These are phyloP conservation scores for Cherax quadricarinatus DNA, from an alignment of 1,140 invertebrate species.

Conservation along the genomic window DNA sequence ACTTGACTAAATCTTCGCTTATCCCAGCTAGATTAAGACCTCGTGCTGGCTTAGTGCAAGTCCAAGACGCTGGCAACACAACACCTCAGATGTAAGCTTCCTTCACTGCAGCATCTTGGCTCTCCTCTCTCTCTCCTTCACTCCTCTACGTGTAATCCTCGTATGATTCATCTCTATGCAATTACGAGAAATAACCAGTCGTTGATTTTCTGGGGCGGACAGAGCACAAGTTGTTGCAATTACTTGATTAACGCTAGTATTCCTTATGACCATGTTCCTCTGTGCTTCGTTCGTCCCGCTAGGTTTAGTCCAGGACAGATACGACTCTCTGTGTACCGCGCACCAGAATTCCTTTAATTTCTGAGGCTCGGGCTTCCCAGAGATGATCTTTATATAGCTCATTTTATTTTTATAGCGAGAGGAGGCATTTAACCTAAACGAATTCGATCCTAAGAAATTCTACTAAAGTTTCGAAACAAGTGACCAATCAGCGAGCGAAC, in stretches of 20 bases:
- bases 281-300: constrained; percentile 28
- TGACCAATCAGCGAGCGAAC: constrained; percentile 72
- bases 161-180: constrained; percentile 63
- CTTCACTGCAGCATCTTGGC: background rate
- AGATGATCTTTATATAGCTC: constrained; percentile 36
- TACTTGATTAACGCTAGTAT: constrained; percentile 70
- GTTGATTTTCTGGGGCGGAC: constrained; percentile 68
- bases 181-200: constrained; percentile 68
- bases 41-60: constrained; percentile 13
- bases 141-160: background rate
- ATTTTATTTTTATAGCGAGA: constrained; percentile 1
- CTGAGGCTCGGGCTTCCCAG: constrained; percentile 6
- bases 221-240: constrained; percentile 68
- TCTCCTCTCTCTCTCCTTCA: constrained; percentile 20
- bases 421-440: constrained; percentile 33
- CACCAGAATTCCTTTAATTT: constrained; percentile 34
- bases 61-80: background rate
- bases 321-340: background rate
- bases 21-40: constrained; percentile 44
- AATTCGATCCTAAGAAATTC: constrained; percentile 66
- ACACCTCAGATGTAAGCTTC: background rate
- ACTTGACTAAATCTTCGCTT: constrained; percentile 55
- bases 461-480: constrained; percentile 68
- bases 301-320: background rate
- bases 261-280: constrained; percentile 48